A percentile compares a stretch with the other conserved stretches of the same genome.
phyloP scores from a whole-genome alignment of 2,888 invertebrate genomes.

The Eurois occulta region DNA sequence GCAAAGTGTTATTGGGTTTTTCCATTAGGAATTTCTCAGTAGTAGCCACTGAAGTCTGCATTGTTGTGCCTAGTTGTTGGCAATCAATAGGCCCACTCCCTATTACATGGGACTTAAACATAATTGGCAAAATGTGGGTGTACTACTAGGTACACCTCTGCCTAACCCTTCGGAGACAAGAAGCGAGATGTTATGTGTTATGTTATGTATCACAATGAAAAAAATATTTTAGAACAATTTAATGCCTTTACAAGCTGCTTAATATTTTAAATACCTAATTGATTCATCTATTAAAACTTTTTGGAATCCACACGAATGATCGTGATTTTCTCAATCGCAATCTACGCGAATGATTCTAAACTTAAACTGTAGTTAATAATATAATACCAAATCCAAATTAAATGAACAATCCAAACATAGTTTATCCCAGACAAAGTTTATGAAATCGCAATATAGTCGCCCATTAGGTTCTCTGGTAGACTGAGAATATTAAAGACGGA shows the following conservation, averaged over 20 bases:
- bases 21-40: neutral
- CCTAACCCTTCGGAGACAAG: neutral
- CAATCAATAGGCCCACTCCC: neutral
- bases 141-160: neutral
- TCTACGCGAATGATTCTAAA: neutral
- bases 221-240: neutral
- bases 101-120: neutral
- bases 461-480: neutral
- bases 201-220: neutral
- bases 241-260: neutral
- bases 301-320: neutral
- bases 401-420: neutral
- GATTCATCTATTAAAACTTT: neutral
- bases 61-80: neutral
- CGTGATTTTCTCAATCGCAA: neutral
- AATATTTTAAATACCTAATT: neutral
- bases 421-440: neutral
- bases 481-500: neutral
- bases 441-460: neutral
- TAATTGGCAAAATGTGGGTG: neutral
- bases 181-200: neutral
- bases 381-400: neutral
- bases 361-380: neutral
- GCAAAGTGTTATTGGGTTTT: neutral
- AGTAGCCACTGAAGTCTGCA: neutral